phyloP scores from a whole-genome alignment of 2,113 vertebrate genomes.

The Stegastes partitus region DNA sequence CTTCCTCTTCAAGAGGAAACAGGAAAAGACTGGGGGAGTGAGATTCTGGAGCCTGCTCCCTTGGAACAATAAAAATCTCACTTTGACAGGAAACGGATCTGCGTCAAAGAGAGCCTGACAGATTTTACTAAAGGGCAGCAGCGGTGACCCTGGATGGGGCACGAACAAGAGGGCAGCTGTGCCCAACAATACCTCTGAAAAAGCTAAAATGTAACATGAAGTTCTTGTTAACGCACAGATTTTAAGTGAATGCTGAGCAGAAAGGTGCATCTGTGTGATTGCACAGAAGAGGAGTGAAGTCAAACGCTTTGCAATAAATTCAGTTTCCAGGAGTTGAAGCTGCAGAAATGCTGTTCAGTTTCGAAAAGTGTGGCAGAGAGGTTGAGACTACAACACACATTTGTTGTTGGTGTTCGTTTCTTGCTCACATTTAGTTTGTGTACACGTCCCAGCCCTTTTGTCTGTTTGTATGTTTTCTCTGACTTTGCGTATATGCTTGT shows the following conservation, averaged over 20 bases:
- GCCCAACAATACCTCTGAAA: conserved; percentile 44
- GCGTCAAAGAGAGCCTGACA: conserved; percentile 89
- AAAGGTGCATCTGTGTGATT: background rate
- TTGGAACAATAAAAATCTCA: conserved; percentile 93
- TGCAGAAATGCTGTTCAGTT: too few relatives aligned
- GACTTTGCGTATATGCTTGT: too few relatives aligned
- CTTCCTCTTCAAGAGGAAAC: conserved; percentile 93
- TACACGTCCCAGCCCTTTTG: too few relatives aligned
- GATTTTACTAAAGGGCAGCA: conserved; percentile 83
- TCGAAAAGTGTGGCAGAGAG: too few relatives aligned
- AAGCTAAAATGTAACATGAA: background rate
- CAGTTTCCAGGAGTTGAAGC: too few relatives aligned
- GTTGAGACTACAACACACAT: too few relatives aligned
- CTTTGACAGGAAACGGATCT: conserved; percentile 91
- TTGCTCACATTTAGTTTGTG: too few relatives aligned
- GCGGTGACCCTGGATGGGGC: conserved; percentile 85
- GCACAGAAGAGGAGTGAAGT: background rate
- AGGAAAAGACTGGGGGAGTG: conserved; percentile 90
- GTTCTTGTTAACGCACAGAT: background rate
- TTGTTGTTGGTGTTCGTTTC: too few relatives aligned
- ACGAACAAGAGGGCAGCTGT: conserved; percentile 67
- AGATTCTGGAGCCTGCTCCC: conserved; percentile 87
- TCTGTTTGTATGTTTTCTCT: too few relatives aligned
- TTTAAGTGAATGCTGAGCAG: background rate
- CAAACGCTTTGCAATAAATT: too few relatives aligned